phyloP scores from a whole-genome alignment of 2,888 invertebrate genomes.

The Hirtodrosophila cameraria region DNA sequence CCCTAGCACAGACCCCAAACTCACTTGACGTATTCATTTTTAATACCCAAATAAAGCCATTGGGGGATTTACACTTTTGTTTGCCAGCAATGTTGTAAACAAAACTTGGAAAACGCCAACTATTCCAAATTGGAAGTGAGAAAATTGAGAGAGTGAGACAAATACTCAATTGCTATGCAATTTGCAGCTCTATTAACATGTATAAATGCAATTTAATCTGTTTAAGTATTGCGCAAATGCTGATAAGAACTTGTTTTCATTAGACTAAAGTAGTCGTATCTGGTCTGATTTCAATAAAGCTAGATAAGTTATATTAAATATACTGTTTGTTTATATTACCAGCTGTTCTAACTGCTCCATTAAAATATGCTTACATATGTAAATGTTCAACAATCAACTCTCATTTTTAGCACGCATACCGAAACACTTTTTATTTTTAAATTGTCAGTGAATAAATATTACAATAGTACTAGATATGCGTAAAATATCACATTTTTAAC shows the following conservation, averaged over 20 bases:
- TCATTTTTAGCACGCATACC: constrained; percentile 37
- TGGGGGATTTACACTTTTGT: constrained; percentile 9
- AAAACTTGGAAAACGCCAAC: no score
- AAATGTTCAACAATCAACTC: constrained; percentile 16
- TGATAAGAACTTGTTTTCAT: constrained; percentile 34
- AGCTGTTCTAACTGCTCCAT: not conserved
- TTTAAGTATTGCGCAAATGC: constrained; percentile 39
- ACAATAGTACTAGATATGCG: constrained; percentile 15
- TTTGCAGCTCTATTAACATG: constrained; percentile 34
- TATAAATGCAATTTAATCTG: constrained; percentile 56
- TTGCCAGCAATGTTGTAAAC: not conserved
- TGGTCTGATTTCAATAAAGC: not conserved
- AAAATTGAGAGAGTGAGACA: not conserved
- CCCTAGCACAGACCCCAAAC: constrained; percentile 5
- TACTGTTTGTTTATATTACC: no score
- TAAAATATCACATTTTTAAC: not conserved
- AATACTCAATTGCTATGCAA: constrained; percentile 34
- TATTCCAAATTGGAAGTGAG: not conserved
- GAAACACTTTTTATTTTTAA: constrained; percentile 35
- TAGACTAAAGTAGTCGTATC: not conserved
- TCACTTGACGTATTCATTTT: constrained; percentile 22
- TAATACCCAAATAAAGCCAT: constrained; percentile 11
- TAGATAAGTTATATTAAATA: not conserved
- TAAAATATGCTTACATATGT: not conserved
- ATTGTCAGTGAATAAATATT: not conserved